These are phyloP conservation scores for Hesperia comma DNA, from an alignment of 2,888 invertebrate genomes.

Conservation along the genomic window DNA sequence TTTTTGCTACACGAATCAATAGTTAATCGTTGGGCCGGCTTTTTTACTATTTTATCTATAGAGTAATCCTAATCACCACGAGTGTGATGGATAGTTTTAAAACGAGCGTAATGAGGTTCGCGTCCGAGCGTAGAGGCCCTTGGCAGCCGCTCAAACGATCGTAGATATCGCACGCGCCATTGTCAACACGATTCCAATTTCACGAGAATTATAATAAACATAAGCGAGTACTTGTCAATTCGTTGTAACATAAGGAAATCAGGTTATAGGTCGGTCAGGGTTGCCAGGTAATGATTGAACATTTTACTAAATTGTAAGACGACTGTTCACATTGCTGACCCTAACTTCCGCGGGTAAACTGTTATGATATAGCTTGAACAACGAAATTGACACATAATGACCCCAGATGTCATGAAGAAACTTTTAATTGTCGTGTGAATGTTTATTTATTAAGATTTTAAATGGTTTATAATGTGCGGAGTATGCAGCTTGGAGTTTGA, in stretches of 20 bases:
- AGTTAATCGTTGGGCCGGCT: constrained; percentile 14
- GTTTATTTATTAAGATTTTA: background rate
- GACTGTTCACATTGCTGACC: background rate
- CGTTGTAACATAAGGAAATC: constrained; percentile 18
- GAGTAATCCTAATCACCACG: constrained; percentile 11
- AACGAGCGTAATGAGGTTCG: constrained; percentile 8
- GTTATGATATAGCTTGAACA: background rate
- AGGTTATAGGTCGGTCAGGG: constrained; percentile 18
- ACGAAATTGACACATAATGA: constrained; percentile 1
- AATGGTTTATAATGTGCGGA: background rate
- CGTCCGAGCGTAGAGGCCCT: constrained; percentile 2
- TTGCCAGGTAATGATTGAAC: constrained; percentile 19
- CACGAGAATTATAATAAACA: constrained; percentile 15
- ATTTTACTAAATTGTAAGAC: background rate
- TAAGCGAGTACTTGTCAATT: constrained; percentile 24
- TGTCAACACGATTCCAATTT: constrained; percentile 23
- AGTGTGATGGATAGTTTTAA: constrained; percentile 20
- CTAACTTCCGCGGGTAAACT: too few species aligned
- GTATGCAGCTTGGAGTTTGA: background rate
- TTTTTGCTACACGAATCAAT: constrained; percentile 4
- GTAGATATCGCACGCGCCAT: constrained; percentile 19
- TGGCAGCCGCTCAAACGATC: constrained; percentile 27
- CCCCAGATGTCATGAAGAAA: background rate
- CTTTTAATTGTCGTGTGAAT: background rate
- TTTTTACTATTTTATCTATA: constrained; percentile 27